Base-by-base conservation (phyloP, 2,888 invertebrate species). In the Lacanobia wlatinum region DNA sequence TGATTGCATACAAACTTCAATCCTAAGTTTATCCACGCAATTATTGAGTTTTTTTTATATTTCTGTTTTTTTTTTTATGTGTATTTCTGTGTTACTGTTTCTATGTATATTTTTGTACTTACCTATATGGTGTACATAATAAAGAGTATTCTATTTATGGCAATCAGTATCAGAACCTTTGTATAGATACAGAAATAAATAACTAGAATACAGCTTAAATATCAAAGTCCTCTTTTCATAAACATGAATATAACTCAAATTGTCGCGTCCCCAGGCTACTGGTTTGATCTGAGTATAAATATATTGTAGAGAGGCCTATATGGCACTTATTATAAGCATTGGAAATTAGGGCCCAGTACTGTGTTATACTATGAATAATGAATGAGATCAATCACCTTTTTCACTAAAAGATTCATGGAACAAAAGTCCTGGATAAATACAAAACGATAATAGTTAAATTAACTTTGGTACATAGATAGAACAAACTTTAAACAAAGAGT, bases 361-460 rank as follows among this genome's bases (percentile, higher is more conserved):
- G 14, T 46, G 38, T 28, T 28, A 43, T 16, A 10, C 21, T 59
- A 67, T 58, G n/a, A 76, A 73, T 76, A 66, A 76, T 76, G 18
- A 73, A 76, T 67, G n/a, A 28, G 38, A 76, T 28, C 67, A 66
- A 67, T 76, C 56, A 66, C 73, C 34, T 50, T 65, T 75, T 59
- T 56, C 12, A 46, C 6, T 50, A n/a, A 58, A 73, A 23, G 0
- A 58, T 52, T 66, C 8, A 46, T 75, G 12, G 1, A 63, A 50
- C 0, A 18, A 2, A 43, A 28, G 8, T 48, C 23, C 52, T 12
- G 28, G 40, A 14, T 48, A 73, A 48, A 48, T 14, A 55, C 14
- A 53, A 40, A 72, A 40, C 48, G n/a, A 5, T 43, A 10, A 21
- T 21, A 1, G 1, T 28, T 53, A 9, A 60, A 73, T 34, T 16